These are phyloP conservation scores for Sylvia borin DNA, from an alignment of 2,797 vertebrate species.

Conservation along the genomic window DNA sequence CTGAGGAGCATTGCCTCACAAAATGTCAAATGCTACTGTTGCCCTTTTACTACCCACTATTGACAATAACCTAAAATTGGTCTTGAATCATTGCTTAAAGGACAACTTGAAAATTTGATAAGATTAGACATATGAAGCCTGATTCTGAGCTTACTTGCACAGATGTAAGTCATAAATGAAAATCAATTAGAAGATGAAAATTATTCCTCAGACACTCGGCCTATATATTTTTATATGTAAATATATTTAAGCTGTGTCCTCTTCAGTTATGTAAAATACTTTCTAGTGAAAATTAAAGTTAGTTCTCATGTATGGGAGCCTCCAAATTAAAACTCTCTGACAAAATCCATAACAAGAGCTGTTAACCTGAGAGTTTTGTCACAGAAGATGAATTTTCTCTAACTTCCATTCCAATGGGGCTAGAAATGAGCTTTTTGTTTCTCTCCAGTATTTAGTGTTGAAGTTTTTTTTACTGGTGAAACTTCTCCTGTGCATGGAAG, in stretches of 20 bases:
- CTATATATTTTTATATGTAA: background rate
- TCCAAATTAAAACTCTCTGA: background rate
- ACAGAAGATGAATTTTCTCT: background rate
- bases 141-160: background rate
- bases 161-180: background rate
- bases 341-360: background rate
- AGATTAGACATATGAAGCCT: background rate
- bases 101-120: background rate
- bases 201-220: background rate
- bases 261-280: background rate
- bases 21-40: conserved; percentile 81
- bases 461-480: background rate
- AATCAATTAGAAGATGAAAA: background rate
- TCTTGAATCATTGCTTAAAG: conserved; percentile 49
- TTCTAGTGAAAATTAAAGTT: background rate
- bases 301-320: background rate
- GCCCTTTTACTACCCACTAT: conserved; percentile 55
- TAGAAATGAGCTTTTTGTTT: background rate
- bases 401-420: background rate
- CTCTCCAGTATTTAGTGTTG: background rate
- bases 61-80: conserved; percentile 41
- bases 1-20: conserved; percentile 74
- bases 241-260: background rate
- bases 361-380: background rate
- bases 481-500: background rate